Base-by-base conservation (phyloP, 2,113 vertebrate genomes). In the Neoarius graeffei region DNA sequence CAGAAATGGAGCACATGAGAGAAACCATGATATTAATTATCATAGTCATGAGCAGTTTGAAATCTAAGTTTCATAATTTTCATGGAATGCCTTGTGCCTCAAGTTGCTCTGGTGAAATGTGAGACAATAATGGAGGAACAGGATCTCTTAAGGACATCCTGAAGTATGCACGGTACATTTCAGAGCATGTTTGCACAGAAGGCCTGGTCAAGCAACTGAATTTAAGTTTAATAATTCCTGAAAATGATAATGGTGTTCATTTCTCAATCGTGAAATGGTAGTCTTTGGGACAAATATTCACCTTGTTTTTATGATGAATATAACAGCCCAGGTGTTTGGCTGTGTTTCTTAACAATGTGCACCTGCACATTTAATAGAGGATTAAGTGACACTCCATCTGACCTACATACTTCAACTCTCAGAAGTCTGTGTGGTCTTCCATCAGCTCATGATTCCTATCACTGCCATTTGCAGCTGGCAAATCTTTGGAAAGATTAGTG, bases 401-500 rank as follows among this genome's bases (percentile, higher is more conserved):
- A 48, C 57, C 59, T 83, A 48, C 81, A 83, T 83, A 83, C 35
- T 83, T 60, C 14, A 73, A 67, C 23, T 83, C 23, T 83, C 35
- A 64, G 50, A 48, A 62, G 79, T 25, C 19, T 64, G 81, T 81
- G 79, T 81, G 79, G 79, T 81, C 79, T 59, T 81, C 80, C 67
- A 73, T 82, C 69, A 60, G 25, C 74, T 67, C 42, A 83, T 83
- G 81, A 83, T 83, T 83, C 35, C 59, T 83, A 64, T 59, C 73
- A n/a, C 69, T 79, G 52, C 87, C 60, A 88, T 86, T 73, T 60
- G 27, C 56, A 73, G 91, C 88, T 91, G 87, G 7, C 73, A 52
- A 88, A 89, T 42, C 7, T 91, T 86, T 73, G 89, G 88, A 4
- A n/a, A 89, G 86, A 89, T 71, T 67, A 54, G 50, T 27, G 69